phyloP scores from a whole-genome alignment of 2,888 invertebrate genomes.

The Ormia ochracea region DNA sequence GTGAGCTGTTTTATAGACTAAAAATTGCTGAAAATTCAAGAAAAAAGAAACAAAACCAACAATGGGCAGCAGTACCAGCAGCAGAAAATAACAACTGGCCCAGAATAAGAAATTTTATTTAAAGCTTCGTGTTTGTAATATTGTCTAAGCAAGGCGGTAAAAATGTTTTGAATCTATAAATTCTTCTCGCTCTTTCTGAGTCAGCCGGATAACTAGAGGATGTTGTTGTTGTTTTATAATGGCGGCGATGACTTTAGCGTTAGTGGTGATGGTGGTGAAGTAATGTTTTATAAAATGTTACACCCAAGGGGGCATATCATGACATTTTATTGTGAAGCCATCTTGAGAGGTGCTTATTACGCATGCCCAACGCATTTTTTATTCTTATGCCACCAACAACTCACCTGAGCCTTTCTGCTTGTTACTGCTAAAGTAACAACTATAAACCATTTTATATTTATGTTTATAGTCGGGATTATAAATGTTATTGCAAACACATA shows the following conservation, averaged over 20 bases:
- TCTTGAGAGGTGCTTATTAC: constrained; percentile 76
- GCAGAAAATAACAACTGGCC: constrained; percentile 30
- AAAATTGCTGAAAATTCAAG: constrained; percentile 52
- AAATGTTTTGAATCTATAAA: constrained; percentile 59
- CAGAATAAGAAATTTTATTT: constrained; percentile 52
- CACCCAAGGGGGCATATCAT: constrained; percentile 74
- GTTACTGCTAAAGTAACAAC: not conserved
- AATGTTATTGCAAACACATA: constrained; percentile 30
- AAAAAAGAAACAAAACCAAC: not conserved
- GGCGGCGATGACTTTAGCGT: not conserved
- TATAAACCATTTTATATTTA: constrained; percentile 45
- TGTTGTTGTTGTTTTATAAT: not conserved
- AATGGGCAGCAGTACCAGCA: constrained; percentile 6
- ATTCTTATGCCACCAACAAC: constrained; percentile 49
- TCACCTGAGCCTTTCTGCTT: not conserved
- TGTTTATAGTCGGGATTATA: not conserved
- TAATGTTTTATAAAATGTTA: constrained; percentile 63
- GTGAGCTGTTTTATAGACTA: constrained; percentile 73
- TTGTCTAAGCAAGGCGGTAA: constrained; percentile 63
- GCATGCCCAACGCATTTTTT: constrained; percentile 70
- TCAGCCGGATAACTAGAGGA: not conserved
- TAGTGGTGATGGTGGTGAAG: constrained; percentile 43
- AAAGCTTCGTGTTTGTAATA: constrained; percentile 56
- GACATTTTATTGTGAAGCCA: constrained; percentile 76
- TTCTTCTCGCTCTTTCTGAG: constrained; percentile 40